Conservation (phyloP, 30 jellyfish, hydroid and myxozoan genomes). For the Morbakka virulenta region DNA sequence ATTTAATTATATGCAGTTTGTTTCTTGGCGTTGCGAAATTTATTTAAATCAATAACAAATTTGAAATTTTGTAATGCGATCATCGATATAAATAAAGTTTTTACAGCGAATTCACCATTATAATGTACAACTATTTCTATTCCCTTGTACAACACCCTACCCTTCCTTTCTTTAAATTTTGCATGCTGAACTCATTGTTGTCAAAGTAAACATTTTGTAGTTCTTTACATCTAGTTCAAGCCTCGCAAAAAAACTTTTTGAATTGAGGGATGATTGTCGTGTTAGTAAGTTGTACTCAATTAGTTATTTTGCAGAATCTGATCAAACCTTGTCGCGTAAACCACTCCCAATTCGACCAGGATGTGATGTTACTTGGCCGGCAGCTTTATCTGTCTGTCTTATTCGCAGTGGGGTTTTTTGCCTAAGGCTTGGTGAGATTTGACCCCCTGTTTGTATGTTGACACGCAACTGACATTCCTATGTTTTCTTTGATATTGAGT, state of each 20-base stretch:
- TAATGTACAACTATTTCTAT: slow-evolving; percentile 9
- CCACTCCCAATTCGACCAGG: slow-evolving; percentile 17
- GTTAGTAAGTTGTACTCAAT: slow-evolving; percentile 7
- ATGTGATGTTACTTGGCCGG: slow-evolving; percentile 10
- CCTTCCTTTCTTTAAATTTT: slow-evolving; percentile 11
- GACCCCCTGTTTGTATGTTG: slow-evolving; percentile 7
- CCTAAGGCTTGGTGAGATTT: slow-evolving; percentile 6
- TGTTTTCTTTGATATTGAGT: slow-evolving; percentile 14
- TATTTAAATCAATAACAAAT: background rate
- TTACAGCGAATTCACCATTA: slow-evolving; percentile 8
- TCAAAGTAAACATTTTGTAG: slow-evolving; percentile 6
- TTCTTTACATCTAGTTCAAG: background rate
- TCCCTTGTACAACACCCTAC: slow-evolving; percentile 19
- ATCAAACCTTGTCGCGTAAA: slow-evolving; percentile 7
- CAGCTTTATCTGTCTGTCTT: background rate
- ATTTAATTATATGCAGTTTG: slow-evolving; percentile 25
- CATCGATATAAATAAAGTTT: background rate
- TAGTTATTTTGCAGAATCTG: slow-evolving; percentile 27
- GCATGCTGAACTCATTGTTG: slow-evolving; percentile 21
- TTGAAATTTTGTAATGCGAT: background rate
- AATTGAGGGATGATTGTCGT: slow-evolving; percentile 5
- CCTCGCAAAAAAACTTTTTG: slow-evolving; percentile 12
- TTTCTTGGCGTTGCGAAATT: slow-evolving; percentile 4
- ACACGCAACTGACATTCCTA: slow-evolving; percentile 12
- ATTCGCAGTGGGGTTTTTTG: slow-evolving; percentile 9